Base-by-base conservation (phyloP, 92 coral and sea anemone species). In the Parazoanthus darwini region DNA sequence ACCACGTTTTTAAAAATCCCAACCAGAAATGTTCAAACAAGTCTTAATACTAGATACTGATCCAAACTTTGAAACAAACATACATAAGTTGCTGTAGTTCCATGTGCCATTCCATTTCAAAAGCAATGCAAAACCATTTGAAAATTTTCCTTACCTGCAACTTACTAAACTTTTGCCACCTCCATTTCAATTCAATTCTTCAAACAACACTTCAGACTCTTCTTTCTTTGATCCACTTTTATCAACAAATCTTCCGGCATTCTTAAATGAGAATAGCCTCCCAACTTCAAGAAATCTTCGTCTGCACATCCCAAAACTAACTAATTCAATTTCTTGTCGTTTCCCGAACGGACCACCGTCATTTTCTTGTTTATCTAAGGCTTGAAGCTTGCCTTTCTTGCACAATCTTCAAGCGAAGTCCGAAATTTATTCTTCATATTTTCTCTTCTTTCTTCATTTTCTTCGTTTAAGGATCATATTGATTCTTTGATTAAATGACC, bases 371-470 rank as follows among this genome's bases (percentile, higher is more conserved):
- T 84, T 84, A 13, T 51, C 8, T 46, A 68, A 68, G 44, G 79
- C 87, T 44, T 84, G 78, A 84, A 84, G 79, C 79, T 84, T 84
- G 87, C 87, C 79, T 84, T 84, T 84, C 87, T 70, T 71, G 87
- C 87, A 84, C 79, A 70, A 84, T 84, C 87, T 84, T 84, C 87
- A 84, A 84, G 87, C 87, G 78, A 84, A 84, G 87, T 70, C 87
- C 87, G 78, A 84, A 84, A 84, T 44, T 84, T 73, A n/a, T 44
- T 84, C 87, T 84, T 70, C 87, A 18, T 26, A 29, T 84, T 70
- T 84, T 76, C 68, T 84, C 87, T 84, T 84, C 87, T 48, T 70
- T 29, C 87, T 84, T 84, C 87, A 84, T 44, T 70, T 43, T 84
- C 87, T 84, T 84, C 78, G 33, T 73, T 71, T 71, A 39, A 26